Conservation (phyloP, 2,113 vertebrate species). For the Macaca fascicularis region T2T-MFA8v1.1 NC_088393.1:16294501-16295000, state of each 20-base stretch:
- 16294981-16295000: background rate
- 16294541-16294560: background rate
- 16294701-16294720: constrained; percentile 88
- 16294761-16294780: constrained; percentile 57
- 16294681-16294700: too few species aligned
- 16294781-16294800: constrained; percentile 61
- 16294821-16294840: constrained; percentile 89
- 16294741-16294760: constrained; percentile 73
- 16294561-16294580: background rate
- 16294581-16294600: background rate
- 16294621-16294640: background rate
- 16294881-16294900: constrained; percentile 87
- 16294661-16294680: background rate
- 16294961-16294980: constrained; percentile 85
- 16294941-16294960: constrained; percentile 88
- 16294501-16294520: background rate
- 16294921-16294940: constrained; percentile 83
- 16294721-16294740: constrained; percentile 90
- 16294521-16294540: background rate
- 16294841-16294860: constrained; percentile 82
- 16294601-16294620: background rate
- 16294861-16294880: constrained; percentile 78
- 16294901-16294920: constrained; percentile 74
- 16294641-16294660: background rate
- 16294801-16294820: constrained; percentile 81